These are phyloP conservation scores for Tortricodes alternella DNA, from an alignment of 2,888 invertebrate species.

Conservation along the genomic window DNA sequence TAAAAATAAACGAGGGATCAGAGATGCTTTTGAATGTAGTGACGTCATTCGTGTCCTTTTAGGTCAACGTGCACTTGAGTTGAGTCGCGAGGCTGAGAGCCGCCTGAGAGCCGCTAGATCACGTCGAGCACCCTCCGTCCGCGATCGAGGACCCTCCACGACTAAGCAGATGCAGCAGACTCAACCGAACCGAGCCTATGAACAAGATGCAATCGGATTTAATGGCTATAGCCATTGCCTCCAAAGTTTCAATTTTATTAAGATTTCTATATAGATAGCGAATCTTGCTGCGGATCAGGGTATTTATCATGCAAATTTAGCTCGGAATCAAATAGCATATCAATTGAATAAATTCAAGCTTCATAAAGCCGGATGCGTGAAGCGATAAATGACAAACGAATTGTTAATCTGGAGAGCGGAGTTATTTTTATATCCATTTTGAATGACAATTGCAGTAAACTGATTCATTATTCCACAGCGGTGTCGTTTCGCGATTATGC, in stretches of 20 bases:
- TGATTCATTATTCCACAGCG: neutral
- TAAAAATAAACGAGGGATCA: conserved; percentile 18
- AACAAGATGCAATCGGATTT: conserved; percentile 30
- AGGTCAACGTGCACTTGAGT: conserved; percentile 57
- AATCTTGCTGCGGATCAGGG: no score
- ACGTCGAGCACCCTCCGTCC: conserved; percentile 24
- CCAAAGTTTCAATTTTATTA: no score
- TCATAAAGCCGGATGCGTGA: neutral
- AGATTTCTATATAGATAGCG: no score
- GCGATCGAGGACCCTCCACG: conserved; percentile 35
- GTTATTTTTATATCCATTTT: neutral
- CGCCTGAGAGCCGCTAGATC: conserved; percentile 32
- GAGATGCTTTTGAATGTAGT: conserved; percentile 29
- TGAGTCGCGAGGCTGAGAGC: conserved; percentile 41
- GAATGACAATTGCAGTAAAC: neutral
- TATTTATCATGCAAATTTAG: no score
- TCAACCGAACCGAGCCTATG: conserved; percentile 14
- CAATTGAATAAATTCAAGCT: neutral
- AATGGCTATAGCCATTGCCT: no score
- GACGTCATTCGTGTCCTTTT: conserved; percentile 54
- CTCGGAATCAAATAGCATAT: neutral
- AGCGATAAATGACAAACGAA: neutral
- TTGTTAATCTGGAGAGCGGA: neutral
- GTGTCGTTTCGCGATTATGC: neutral
- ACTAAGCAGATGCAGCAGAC: conserved; percentile 49